These are phyloP conservation scores for Mythimna vitellina DNA, from an alignment of 2,888 invertebrate genomes.

Conservation along the genomic window DNA sequence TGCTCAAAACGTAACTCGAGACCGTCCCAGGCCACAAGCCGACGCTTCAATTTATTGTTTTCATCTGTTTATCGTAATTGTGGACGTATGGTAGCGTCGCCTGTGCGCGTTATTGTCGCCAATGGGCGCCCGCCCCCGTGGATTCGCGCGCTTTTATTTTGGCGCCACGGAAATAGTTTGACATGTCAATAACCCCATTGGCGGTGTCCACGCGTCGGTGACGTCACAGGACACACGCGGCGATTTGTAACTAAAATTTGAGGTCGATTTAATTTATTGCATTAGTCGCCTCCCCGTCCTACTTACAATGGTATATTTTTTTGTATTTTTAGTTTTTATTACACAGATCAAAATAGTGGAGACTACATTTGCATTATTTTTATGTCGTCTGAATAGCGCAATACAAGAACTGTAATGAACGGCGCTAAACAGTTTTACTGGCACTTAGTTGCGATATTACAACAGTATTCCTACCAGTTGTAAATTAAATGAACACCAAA, in stretches of 20 bases:
- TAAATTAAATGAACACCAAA: constrained; percentile 58
- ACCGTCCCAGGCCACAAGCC: constrained; percentile 89
- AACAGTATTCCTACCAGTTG: constrained; percentile 20
- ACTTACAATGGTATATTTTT: constrained; percentile 75
- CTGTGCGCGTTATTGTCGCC: constrained; percentile 61
- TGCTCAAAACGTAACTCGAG: constrained; percentile 90
- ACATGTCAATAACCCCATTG: constrained; percentile 89
- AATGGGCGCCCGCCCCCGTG: constrained; percentile 73
- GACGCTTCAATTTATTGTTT: constrained; percentile 89
- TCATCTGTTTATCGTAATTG: constrained; percentile 86
- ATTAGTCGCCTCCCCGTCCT: constrained; percentile 78
- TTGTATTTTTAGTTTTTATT: constrained; percentile 74
- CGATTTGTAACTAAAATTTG: constrained; percentile 82
- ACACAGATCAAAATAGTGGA: constrained; percentile 57
- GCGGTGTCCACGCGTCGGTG: constrained; percentile 84
- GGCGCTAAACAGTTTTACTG: constrained; percentile 3
- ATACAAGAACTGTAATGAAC: constrained; percentile 24
- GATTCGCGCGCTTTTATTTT: constrained; percentile 87
- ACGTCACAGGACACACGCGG: constrained; percentile 85
- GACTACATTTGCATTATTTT: constrained; percentile 53
- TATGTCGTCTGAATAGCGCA: constrained; percentile 31
- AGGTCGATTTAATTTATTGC: constrained; percentile 87
- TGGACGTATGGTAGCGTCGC: constrained; percentile 71
- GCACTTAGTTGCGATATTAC: constrained; percentile 20
- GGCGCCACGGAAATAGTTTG: constrained; percentile 89